Evolutionary conservation across 2,797 vertebrate species (phyloP), one percentile per base, ranked within the genome.

Genomic region (Tragelaphus eurycerus): DNA sequence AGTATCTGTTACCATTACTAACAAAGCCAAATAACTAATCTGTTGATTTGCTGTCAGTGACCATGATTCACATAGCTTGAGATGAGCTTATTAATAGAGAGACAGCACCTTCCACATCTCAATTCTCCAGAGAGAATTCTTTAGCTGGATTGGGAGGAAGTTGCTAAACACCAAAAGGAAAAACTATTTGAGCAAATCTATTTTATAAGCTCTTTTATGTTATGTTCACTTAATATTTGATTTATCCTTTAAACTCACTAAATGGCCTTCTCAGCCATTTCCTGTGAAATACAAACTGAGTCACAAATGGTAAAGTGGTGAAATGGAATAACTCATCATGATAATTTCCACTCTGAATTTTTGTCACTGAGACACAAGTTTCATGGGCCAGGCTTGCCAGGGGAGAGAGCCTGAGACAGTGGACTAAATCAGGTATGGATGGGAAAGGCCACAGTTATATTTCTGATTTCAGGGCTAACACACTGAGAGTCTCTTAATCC

Each of bases 11-110:
- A 85, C 38, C 64, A 2, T 81, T 97, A 96, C 89, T 89, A 93
- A 95, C 89, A 97, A 96, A 83, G 78, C 16, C 96, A 97, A 90
- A 89, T 85, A 97, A 96, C 96, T 91, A 38, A 52, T 96, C 67
- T 95, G 85, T 97, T 97, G 96, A 79, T 43, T 95, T 98, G 62
- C 95, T 97, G 87, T 98, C 57, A 84, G 93, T 46, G 38, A 48
- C 78, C 31, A 31, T 82, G 90, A 96, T 97, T 95, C 95, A 59
- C 60, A 76, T 89, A 81, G 90, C 85, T 82, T 90, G 82, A 90
- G 76, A 71, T 38, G 88, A 88, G 23, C 17, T 86, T 95, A 9
- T 95, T 82, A 95, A 96, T 96, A 96, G 38, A 38, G 86, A 90
- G 3, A 6, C 62, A 34, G 93, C 84, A 85, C 67, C 95, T 95